Evolutionary conservation across 2,888 invertebrate genomes (phyloP).

Genomic region (Chesias legatella): DNA sequence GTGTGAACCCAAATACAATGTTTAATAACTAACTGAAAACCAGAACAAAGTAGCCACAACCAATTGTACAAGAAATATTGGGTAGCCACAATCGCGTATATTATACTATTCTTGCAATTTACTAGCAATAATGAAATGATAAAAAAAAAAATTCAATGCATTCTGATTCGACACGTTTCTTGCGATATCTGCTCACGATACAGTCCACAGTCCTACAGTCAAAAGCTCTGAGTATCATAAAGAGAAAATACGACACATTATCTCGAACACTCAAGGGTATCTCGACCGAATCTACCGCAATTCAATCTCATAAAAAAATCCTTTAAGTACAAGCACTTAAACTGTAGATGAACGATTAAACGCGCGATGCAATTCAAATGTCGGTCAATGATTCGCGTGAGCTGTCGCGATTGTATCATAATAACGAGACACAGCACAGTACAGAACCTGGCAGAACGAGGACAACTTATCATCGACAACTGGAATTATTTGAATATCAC

Average conservation of each 20-base stretch:
- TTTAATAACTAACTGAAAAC: slow-evolving; percentile 15
- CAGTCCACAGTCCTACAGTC: too few relatives aligned
- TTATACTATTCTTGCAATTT: too few relatives aligned
- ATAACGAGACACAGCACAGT: slow-evolving; percentile 29
- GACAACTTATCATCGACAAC: slow-evolving; percentile 50
- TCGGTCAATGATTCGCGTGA: slow-evolving; percentile 40
- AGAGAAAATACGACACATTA: too few relatives aligned
- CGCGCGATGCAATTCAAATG: slow-evolving; percentile 21
- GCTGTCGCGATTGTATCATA: slow-evolving; percentile 33
- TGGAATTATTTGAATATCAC: slow-evolving; percentile 50
- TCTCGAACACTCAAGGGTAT: too few relatives aligned
- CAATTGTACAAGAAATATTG: too few relatives aligned
- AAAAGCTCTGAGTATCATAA: too few relatives aligned
- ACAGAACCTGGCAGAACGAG: slow-evolving; percentile 41
- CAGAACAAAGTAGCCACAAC: slow-evolving; percentile 2
- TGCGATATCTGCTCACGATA: too few relatives aligned
- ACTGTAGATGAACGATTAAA: slow-evolving; percentile 10
- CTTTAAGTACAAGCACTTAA: neutral
- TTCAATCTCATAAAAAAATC: neutral
- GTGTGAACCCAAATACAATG: slow-evolving; percentile 22
- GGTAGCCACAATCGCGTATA: too few relatives aligned
- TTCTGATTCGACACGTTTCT: neutral
- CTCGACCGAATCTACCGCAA: too few relatives aligned
- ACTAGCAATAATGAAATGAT: neutral
- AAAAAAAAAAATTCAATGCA: neutral